Percentiles rank a stretch among this genome's conserved stretches.
Evolutionary conservation across 2,797 vertebrate species (phyloP).

Genomic region (Distichodus sexfasciatus): DNA sequence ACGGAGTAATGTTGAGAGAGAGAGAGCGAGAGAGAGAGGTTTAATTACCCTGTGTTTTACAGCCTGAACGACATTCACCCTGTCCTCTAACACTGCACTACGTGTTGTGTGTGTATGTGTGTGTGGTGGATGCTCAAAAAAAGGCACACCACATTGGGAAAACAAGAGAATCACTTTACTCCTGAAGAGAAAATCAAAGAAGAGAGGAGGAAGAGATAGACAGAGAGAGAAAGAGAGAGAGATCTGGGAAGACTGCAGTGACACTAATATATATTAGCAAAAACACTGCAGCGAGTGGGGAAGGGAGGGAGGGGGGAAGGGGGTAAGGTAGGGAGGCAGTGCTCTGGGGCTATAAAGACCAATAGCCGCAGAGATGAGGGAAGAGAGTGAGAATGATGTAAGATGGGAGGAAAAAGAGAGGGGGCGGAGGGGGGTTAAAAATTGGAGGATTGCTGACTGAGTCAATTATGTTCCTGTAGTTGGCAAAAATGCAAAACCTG

Average conservation of each 20-base stretch:
- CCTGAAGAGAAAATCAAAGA: conserved; percentile 23
- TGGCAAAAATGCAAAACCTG: conserved; percentile 63
- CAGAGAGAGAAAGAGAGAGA: conserved; percentile 34
- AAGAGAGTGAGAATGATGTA: conserved; percentile 26
- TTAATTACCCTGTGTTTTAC: conserved; percentile 24
- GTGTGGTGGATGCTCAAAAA: too few relatives aligned
- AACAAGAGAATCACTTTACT: conserved; percentile 14
- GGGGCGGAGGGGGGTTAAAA: not conserved
- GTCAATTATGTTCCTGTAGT: conserved; percentile 62
- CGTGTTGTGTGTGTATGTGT: not conserved
- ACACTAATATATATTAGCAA: conserved; percentile 75
- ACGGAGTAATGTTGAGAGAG: conserved; percentile 10
- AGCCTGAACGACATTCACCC: conserved; percentile 19
- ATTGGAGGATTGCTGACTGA: conserved; percentile 70
- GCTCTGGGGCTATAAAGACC: not conserved
- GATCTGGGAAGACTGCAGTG: conserved; percentile 57
- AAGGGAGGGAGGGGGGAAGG: conserved; percentile 32
- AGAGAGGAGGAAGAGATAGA: conserved; percentile 7
- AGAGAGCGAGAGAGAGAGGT: not conserved
- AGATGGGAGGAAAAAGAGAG: conserved; percentile 26
- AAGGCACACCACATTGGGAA: not conserved
- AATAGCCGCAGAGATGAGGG: not conserved
- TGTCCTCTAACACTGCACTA: conserved; percentile 16
- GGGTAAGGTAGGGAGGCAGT: not conserved
- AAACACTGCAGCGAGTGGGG: conserved; percentile 74